Evolutionary conservation across 1,140 invertebrate genomes (phyloP).

Genomic region (Zaprionus vittiger): DNA sequence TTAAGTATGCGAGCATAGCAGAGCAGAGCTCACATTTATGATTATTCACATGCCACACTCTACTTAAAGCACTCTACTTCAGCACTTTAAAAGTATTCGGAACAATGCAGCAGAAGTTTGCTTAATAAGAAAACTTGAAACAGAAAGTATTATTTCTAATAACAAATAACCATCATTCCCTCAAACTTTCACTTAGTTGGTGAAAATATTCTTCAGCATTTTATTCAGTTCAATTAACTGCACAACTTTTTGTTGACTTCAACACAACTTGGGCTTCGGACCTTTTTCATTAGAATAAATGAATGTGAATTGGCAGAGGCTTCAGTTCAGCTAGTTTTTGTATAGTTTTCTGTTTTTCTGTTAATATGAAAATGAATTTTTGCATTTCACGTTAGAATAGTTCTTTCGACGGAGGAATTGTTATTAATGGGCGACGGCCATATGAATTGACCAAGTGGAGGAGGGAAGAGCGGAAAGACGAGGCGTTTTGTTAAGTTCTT

Average conservation of each 20-base stretch:
- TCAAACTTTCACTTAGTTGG: background rate
- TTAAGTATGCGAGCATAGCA: no score
- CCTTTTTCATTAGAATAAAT: slow-evolving; percentile 21
- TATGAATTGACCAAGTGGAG: slow-evolving; percentile 30
- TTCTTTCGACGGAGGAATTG: slow-evolving; percentile 27
- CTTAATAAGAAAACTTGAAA: background rate
- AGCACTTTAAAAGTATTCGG: no score
- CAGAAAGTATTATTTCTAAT: background rate
- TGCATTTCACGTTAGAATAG: slow-evolving; percentile 27
- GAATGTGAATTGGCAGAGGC: slow-evolving; percentile 7
- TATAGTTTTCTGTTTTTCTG: slow-evolving; percentile 13
- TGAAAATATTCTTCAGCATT: background rate
- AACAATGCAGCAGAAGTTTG: no score
- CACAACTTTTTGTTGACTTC: background rate
- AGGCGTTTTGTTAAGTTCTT: slow-evolving; percentile 36
- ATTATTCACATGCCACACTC: no score
- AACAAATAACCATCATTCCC: background rate
- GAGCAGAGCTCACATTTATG: no score
- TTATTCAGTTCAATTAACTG: background rate
- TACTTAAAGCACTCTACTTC: no score
- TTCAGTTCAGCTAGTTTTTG: background rate
- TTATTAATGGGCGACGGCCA: slow-evolving; percentile 42
- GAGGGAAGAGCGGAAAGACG: background rate
- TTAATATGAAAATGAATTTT: slow-evolving; percentile 30
- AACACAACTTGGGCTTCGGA: background rate